These are phyloP conservation scores for Bilobella aurantiaca DNA, from an alignment of 1,140 invertebrate species.

Conservation along the genomic window DNA sequence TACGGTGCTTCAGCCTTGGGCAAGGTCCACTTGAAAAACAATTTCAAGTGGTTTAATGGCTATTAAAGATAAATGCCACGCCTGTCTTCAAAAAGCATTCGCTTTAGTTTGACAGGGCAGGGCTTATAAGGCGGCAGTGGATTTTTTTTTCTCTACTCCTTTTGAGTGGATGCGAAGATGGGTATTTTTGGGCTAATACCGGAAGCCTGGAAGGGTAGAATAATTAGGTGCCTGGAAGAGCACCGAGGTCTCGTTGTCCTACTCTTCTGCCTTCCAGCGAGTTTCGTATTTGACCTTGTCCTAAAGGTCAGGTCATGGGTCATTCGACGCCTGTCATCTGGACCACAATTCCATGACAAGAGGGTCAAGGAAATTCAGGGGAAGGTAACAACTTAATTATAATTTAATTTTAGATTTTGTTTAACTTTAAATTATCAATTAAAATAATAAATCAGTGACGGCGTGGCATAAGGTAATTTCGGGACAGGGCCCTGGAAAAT, in stretches of 20 bases:
- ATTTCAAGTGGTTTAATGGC: no score
- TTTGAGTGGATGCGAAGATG: no score
- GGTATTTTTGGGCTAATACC: not conserved
- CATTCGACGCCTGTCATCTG: conserved; percentile 41
- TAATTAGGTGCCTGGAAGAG: conserved; percentile 50
- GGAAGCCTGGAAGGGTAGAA: not conserved
- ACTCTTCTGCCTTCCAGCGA: conserved; percentile 55
- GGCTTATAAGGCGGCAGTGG: no score
- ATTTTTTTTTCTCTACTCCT: no score
- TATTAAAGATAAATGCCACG: no score
- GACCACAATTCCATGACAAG: conserved; percentile 44
- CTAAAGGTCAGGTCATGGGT: conserved; percentile 43
- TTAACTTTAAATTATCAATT: not conserved
- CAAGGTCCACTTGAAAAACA: no score
- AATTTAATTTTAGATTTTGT: not conserved
- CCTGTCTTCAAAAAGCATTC: no score
- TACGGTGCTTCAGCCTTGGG: no score
- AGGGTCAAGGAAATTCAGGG: conserved; percentile 50
- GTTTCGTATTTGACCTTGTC: conserved; percentile 51
- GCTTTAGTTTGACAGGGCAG: no score
- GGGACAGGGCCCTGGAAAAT: not conserved
- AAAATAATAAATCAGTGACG: not conserved
- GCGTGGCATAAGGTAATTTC: not conserved
- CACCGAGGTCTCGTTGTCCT: conserved; percentile 54
- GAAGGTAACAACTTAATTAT: conserved; percentile 37